phyloP scores from a whole-genome alignment of 2,113 vertebrate species.

The Hemichromis elongatus region DNA sequence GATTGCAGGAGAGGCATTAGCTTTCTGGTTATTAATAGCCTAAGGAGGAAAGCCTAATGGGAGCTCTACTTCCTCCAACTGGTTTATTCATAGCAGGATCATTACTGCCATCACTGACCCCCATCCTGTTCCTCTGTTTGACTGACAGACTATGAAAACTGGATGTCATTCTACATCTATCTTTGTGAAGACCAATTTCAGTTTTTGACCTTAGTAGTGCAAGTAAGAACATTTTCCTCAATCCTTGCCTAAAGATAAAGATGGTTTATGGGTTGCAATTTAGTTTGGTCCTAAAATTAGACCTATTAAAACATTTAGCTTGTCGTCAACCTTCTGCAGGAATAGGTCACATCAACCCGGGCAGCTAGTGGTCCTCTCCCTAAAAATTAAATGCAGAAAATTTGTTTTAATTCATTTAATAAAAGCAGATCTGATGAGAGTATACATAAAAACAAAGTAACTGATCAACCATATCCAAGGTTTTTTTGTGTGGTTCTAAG shows the following conservation, averaged over 20 bases:
- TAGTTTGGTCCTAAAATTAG: not conserved
- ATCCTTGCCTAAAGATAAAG: not conserved
- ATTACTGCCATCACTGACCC: slow-evolving; percentile 58
- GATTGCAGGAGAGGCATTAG: slow-evolving; percentile 53
- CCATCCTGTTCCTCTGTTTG: slow-evolving; percentile 38
- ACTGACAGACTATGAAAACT: not conserved
- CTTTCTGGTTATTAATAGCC: slow-evolving; percentile 64
- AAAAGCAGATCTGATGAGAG: too few relatives aligned
- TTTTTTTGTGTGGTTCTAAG: too few relatives aligned
- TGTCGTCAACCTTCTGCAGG: not conserved
- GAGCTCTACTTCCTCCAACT: slow-evolving; percentile 58
- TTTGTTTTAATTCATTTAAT: too few relatives aligned
- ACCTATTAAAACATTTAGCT: not conserved
- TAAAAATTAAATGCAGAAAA: not conserved
- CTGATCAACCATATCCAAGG: too few relatives aligned
- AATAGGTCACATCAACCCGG: not conserved
- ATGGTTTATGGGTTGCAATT: not conserved
- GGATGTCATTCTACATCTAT: not conserved
- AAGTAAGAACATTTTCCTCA: not conserved
- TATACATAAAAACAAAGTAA: too few relatives aligned
- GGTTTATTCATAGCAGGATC: slow-evolving; percentile 67
- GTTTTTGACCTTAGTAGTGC: not conserved
- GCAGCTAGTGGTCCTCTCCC: not conserved
- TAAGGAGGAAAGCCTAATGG: slow-evolving; percentile 52
- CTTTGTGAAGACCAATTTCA: not conserved